These are phyloP conservation scores for Acipenser oxyrinchus DNA, from an alignment of 2,797 vertebrate genomes.

Conservation along the genomic window DNA sequence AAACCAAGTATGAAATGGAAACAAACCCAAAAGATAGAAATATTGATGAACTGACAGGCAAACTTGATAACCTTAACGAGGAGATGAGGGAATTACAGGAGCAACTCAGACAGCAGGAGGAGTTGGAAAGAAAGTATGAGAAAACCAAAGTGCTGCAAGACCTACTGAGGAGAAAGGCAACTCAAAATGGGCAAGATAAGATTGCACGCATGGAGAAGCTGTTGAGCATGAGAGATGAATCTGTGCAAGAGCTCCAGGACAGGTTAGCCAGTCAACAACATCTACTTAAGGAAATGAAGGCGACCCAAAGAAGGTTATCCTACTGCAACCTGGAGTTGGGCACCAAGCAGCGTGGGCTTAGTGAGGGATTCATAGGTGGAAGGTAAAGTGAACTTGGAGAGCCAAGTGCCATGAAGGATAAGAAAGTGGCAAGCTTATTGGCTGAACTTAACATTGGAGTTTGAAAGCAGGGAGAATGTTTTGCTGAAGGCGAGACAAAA, in stretches of 20 bases:
- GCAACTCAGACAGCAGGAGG: constrained; percentile 1
- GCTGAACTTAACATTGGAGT: constrained; percentile 13
- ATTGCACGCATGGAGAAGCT: constrained; percentile 17
- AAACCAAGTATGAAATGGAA: constrained; percentile 10
- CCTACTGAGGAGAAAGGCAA: background rate
- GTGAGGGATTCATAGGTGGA: constrained; percentile 18
- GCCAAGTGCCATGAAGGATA: constrained; percentile 6
- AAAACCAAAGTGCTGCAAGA: constrained; percentile 8
- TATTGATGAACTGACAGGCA: background rate
- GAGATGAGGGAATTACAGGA: background rate
- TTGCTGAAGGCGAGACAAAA: constrained; percentile 7
- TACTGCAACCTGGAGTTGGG: constrained; percentile 13
- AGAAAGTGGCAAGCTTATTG: constrained; percentile 9
- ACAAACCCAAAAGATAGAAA: constrained; percentile 5
- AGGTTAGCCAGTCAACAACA: constrained; percentile 14
- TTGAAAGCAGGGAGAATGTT: background rate
- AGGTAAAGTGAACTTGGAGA: constrained; percentile 3
- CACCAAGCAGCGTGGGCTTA: constrained; percentile 6
- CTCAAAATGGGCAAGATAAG: constrained; percentile 9
- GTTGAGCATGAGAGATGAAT: constrained; percentile 19
- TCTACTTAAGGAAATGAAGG: constrained; percentile 17
- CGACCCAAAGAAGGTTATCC: constrained; percentile 12
- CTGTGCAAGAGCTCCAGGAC: constrained; percentile 5
- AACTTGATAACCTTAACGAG: background rate
- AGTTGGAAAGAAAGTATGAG: constrained; percentile 12